Evolutionary conservation across 2,113 vertebrate genomes (phyloP).

Genomic region (Pangasianodon hypophthalmus): DNA sequence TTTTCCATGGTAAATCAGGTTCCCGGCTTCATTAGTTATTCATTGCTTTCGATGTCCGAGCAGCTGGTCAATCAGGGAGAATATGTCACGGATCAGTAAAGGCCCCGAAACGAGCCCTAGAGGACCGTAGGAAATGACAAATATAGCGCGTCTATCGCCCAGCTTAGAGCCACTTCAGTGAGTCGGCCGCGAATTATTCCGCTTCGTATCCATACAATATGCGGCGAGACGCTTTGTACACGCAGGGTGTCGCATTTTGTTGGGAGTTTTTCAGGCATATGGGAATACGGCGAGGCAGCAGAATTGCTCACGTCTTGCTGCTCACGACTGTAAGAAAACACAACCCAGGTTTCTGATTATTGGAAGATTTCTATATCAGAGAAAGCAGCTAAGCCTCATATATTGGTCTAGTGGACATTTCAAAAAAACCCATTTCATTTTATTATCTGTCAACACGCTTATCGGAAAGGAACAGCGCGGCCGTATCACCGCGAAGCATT

Average conservation of each 20-base stretch:
- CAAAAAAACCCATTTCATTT: not conserved
- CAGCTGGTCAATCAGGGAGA: slow-evolving; percentile 65
- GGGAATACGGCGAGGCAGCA: not conserved
- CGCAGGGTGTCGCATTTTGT: slow-evolving; percentile 1
- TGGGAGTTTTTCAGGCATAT: not conserved
- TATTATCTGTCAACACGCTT: not conserved
- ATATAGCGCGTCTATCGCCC: slow-evolving; percentile 10
- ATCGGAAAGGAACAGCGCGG: not conserved
- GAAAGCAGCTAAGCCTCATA: not conserved
- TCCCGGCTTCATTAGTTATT: slow-evolving; percentile 65
- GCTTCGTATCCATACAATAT: slow-evolving; percentile 6
- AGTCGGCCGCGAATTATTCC: slow-evolving; percentile 59
- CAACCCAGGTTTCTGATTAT: not conserved
- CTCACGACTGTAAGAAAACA: not conserved
- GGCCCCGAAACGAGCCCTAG: slow-evolving; percentile 6
- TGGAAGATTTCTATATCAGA: not conserved
- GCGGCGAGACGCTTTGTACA: not conserved
- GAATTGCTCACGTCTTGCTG: not conserved
- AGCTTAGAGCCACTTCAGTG: slow-evolving; percentile 24
- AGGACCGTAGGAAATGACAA: slow-evolving; percentile 38
- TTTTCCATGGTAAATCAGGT: slow-evolving; percentile 48
- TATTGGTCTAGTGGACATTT: not conserved
- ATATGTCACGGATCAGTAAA: slow-evolving; percentile 56
- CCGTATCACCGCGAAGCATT: not conserved
- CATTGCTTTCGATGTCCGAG: slow-evolving; percentile 63